Evolutionary conservation across 2,888 invertebrate species (phyloP).

Genomic region (Temnothorax rugatulus): DNA sequence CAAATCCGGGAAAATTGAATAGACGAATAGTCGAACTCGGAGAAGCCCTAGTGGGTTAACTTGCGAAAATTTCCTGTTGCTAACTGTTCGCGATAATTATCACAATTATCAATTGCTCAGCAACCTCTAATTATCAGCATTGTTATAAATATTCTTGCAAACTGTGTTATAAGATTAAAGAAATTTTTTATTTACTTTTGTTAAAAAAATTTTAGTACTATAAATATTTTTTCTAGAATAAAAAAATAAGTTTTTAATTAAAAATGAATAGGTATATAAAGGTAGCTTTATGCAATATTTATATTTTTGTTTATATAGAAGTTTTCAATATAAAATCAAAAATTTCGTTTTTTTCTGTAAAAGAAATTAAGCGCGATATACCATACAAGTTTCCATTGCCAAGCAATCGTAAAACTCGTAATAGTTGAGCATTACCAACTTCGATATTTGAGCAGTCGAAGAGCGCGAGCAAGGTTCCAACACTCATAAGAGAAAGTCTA

Average conservation of each 20-base stretch:
- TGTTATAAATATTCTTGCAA: neutral
- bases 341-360: neutral
- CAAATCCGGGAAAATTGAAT: conserved; percentile 46
- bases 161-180: neutral
- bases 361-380: neutral
- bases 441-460: conserved; percentile 17
- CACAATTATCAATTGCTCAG: neutral
- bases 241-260: neutral
- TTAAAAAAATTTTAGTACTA: neutral
- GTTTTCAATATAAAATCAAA: neutral
- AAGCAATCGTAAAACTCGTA: neutral
- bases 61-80: conserved; percentile 25
- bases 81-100: conserved; percentile 2
- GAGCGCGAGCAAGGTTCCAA: conserved; percentile 5
- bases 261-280: conserved; percentile 2
- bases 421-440: conserved; percentile 18
- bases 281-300: neutral
- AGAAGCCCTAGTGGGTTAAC: neutral
- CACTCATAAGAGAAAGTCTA: conserved; percentile 32
- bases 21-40: conserved; percentile 40
- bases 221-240: neutral
- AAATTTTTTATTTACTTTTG: neutral
- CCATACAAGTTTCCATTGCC: neutral
- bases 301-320: neutral
- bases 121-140: neutral